These are phyloP conservation scores for Corticium candelabrum DNA, from an alignment of 37 sponge, comb jelly and placozoan species.

Conservation along the genomic window DNA sequence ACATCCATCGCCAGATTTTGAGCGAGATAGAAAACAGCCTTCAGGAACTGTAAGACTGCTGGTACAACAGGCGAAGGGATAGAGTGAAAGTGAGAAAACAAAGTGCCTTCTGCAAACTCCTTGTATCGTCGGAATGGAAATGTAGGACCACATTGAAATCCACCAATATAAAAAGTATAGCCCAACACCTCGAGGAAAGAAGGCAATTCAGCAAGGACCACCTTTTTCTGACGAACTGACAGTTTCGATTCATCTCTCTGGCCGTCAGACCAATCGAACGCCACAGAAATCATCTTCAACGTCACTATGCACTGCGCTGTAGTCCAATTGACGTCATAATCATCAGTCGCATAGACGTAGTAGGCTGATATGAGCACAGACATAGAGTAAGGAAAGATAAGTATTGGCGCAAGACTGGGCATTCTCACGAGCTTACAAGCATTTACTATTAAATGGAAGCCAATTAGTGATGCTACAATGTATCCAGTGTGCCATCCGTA, in stretches of 20 bases:
- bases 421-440: background rate
- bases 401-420: background rate
- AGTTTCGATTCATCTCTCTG: too few relatives aligned
- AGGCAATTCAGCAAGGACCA: background rate
- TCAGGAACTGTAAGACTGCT: background rate
- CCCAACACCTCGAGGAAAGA: background rate
- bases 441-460: background rate
- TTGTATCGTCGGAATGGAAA: background rate
- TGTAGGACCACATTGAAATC: background rate
- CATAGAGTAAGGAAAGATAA: background rate
- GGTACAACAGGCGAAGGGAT: background rate
- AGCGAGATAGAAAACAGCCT: background rate
- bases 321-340: background rate
- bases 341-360: background rate
- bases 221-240: too few relatives aligned
- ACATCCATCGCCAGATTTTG: background rate
- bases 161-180: background rate
- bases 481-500: background rate
- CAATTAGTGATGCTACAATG: background rate
- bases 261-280: background rate
- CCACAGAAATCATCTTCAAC: background rate
- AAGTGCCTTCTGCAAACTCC: background rate
- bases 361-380: background rate
- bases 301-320: background rate
- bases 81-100: too few relatives aligned